Evolutionary conservation across 2,113 vertebrate genomes (phyloP).

Genomic region (Cinclus mexicanus): DNA sequence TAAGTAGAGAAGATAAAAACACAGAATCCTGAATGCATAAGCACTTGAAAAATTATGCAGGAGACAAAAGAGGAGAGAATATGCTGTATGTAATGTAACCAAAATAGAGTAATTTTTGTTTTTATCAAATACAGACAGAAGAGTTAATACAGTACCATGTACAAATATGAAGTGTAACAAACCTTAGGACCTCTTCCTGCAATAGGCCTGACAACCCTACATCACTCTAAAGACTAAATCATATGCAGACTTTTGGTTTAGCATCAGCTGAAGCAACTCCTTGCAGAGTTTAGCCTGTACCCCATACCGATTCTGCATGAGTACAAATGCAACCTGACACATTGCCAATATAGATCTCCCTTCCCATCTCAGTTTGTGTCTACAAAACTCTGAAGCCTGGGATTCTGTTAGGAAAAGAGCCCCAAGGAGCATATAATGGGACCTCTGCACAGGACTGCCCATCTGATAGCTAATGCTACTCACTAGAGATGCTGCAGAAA

Average conservation of each 20-base stretch:
- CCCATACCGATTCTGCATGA: neutral
- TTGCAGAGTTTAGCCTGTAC: neutral
- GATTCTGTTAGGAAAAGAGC: neutral
- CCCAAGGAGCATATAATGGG: neutral
- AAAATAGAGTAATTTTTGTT: neutral
- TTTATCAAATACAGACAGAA: neutral
- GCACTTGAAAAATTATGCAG: neutral
- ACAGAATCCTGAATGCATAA: neutral
- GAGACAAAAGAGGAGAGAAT: neutral
- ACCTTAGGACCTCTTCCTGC: neutral
- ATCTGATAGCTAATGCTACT: neutral
- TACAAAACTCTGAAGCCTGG: neutral
- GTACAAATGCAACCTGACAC: neutral
- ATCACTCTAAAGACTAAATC: neutral
- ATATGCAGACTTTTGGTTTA: neutral
- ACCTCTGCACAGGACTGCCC: neutral
- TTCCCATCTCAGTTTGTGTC: neutral
- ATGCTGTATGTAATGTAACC: neutral
- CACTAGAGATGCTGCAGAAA: neutral
- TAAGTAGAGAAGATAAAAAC: slow-evolving; percentile 54
- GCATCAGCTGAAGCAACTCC: neutral
- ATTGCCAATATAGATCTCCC: neutral
- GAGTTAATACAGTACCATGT: neutral
- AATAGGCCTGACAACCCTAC: neutral
- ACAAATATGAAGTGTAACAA: neutral